A percentile compares a stretch with the other conserved stretches of the same genome.
These are phyloP conservation scores for Dolichomitus sp. DNA, from an alignment of 2,888 invertebrate species.

Conservation along the genomic window DNA sequence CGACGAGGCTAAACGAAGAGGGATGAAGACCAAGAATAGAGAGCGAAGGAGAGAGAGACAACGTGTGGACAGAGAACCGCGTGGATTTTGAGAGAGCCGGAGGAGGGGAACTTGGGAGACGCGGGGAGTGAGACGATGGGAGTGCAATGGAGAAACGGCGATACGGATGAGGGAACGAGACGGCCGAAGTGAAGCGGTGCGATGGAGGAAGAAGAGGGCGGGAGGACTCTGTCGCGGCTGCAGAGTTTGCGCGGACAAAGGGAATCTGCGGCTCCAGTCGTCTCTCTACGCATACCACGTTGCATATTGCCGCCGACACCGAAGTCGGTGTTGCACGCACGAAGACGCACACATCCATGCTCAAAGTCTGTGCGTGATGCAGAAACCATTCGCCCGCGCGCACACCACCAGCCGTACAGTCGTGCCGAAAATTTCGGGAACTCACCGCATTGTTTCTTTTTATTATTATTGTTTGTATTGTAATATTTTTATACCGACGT, in stretches of 20 bases:
- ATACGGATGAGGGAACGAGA: conserved; percentile 65
- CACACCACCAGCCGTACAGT: conserved; percentile 68
- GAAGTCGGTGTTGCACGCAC: conserved; percentile 62
- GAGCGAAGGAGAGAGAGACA: conserved; percentile 65
- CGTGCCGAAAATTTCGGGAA: conserved; percentile 62
- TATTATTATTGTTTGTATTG: conserved; percentile 4
- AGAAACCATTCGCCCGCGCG: conserved; percentile 74
- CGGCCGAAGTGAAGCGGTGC: conserved; percentile 50
- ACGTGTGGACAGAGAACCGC: conserved; percentile 59
- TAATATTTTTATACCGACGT: background rate
- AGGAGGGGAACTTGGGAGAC: conserved; percentile 33
- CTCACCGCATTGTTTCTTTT: conserved; percentile 39
- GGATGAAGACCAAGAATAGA: conserved; percentile 66
- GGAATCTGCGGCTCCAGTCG: conserved; percentile 84
- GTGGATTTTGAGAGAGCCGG: conserved; percentile 48
- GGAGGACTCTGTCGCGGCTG: conserved; percentile 73
- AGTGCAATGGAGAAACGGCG: conserved; percentile 49
- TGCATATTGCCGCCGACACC: conserved; percentile 65
- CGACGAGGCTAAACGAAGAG: conserved; percentile 42
- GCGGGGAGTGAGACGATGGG: conserved; percentile 56
- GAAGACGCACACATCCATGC: conserved; percentile 59
- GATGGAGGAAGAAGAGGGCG: conserved; percentile 52
- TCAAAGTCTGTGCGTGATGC: conserved; percentile 66
- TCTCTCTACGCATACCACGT: conserved; percentile 77
- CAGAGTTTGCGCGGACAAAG: conserved; percentile 85